Percentiles rank a stretch among this genome's conserved stretches.
phyloP scores from a whole-genome alignment of 2,113 vertebrate species.

The Chloropsis cyanopogon region DNA sequence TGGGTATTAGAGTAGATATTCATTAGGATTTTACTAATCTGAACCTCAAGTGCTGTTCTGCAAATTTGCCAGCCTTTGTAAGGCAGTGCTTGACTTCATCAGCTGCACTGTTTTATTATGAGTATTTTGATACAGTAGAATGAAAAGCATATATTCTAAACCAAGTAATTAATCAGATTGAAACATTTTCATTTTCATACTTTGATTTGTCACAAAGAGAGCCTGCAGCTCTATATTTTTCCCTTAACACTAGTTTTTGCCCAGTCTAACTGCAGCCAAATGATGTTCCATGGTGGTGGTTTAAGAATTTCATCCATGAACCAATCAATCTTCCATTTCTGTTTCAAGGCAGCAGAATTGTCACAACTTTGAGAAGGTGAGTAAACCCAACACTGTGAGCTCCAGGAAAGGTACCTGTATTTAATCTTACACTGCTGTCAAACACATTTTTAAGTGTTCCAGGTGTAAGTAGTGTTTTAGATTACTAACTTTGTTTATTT shows the following conservation, averaged over 20 bases:
- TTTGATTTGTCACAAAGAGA: background rate
- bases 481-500: background rate
- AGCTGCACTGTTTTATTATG: constrained; percentile 9
- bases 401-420: background rate
- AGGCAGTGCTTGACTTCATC: constrained; percentile 47
- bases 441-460: background rate
- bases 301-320: constrained; percentile 52
- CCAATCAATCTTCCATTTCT: constrained; percentile 31
- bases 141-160: constrained; percentile 9
- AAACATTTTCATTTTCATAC: background rate
- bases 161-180: constrained; percentile 32
- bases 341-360: background rate
- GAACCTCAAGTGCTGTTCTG: constrained; percentile 60
- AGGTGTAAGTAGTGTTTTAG: background rate
- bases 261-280: background rate
- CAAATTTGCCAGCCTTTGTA: constrained; percentile 48
- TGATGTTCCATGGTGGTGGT: constrained; percentile 19
- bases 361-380: background rate
- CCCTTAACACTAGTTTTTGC: background rate
- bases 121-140: constrained; percentile 33
- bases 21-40: constrained; percentile 59
- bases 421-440: background rate
- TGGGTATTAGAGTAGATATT: constrained; percentile 52
- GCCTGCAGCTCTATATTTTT: background rate
- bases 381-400: background rate